phyloP scores from a whole-genome alignment of 2,113 vertebrate species.

The Gymnogyps californianus region DNA sequence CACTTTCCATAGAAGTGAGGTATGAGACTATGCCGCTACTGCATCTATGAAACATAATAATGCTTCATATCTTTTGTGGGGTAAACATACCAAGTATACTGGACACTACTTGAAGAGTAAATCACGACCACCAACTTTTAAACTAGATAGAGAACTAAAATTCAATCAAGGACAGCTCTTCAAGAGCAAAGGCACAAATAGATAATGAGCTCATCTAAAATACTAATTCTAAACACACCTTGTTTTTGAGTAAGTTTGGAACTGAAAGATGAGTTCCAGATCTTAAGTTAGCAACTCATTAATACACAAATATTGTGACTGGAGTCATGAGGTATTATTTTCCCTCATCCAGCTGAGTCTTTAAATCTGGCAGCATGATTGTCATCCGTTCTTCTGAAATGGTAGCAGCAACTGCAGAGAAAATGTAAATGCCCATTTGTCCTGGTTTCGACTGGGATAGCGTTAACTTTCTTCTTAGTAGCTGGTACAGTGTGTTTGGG shows the following conservation, averaged over 20 bases:
- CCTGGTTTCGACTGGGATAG: too few relatives aligned
- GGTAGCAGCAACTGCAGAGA: conserved; percentile 8
- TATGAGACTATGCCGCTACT: background rate
- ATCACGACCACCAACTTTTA: background rate
- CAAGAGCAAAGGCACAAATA: background rate
- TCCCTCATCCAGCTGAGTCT: background rate
- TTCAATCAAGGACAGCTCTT: background rate
- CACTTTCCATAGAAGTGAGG: background rate
- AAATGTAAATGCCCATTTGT: conserved; percentile 33
- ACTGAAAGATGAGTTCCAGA: background rate
- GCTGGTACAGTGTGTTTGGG: too few relatives aligned
- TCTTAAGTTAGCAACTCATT: background rate
- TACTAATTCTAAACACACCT: background rate
- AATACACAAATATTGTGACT: background rate
- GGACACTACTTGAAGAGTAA: background rate
- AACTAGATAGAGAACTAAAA: background rate
- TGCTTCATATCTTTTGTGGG: background rate
- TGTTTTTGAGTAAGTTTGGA: background rate
- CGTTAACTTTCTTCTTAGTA: too few relatives aligned
- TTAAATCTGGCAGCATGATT: background rate
- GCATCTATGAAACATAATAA: background rate
- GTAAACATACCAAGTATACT: background rate
- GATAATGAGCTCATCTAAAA: background rate
- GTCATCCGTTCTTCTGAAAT: conserved; percentile 39
- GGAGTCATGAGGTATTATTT: background rate